Conservation (phyloP, 2,797 vertebrate species). For the Falco berigora region DNA sequence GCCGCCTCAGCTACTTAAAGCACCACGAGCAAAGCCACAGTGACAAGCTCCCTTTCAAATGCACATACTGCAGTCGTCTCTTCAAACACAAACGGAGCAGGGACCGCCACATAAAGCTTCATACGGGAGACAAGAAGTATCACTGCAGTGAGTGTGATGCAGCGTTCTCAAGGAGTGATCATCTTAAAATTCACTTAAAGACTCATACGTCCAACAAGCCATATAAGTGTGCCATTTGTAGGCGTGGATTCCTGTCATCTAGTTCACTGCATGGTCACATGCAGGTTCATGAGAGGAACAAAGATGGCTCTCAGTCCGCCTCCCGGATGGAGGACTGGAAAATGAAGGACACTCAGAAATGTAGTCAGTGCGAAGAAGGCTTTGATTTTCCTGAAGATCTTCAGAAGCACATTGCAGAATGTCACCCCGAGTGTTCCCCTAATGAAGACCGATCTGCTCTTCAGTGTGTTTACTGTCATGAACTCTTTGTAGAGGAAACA, state of each 20-base stretch:
- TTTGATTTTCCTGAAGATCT: constrained; percentile 97
- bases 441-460: constrained; percentile 89
- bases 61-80: constrained; percentile 95
- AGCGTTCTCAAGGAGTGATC: constrained; percentile 96
- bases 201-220: constrained; percentile 99
- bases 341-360: constrained; percentile 94
- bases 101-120: constrained; percentile 96
- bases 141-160: constrained; percentile 97
- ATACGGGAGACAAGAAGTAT: constrained; percentile 98
- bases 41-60: constrained; percentile 97
- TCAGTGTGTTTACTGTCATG: constrained; percentile 96
- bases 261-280: constrained; percentile 98
- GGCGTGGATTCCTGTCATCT: constrained; percentile 93
- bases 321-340: constrained; percentile 92
- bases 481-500: constrained; percentile 92
- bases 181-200: constrained; percentile 99
- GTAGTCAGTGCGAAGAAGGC: constrained; percentile 96
- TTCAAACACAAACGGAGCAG: constrained; percentile 99
- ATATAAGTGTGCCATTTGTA: constrained; percentile 98
- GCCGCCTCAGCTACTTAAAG: constrained; percentile 97
- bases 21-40: constrained; percentile 99
- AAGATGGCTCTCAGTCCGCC: constrained; percentile 84
- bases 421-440: constrained; percentile 95
- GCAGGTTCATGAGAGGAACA: constrained; percentile 96
- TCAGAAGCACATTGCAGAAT: constrained; percentile 95